These are phyloP conservation scores for Hydrochoerus hydrochaeris DNA, from an alignment of 2,113 vertebrate genomes.

Conservation along the genomic window DNA sequence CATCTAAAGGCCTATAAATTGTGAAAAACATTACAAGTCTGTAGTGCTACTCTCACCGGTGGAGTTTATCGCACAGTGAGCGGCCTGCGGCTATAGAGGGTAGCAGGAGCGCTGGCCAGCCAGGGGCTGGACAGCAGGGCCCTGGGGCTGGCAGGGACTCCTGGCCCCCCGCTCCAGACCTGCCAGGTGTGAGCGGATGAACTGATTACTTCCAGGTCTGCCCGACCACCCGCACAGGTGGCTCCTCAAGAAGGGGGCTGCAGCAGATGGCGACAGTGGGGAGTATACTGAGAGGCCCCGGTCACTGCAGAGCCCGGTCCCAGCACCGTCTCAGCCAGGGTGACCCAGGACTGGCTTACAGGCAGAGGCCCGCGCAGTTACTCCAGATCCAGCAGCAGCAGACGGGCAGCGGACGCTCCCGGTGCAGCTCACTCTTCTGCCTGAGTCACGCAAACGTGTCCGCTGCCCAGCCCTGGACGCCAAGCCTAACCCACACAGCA, in stretches of 20 bases:
- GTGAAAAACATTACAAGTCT: background rate
- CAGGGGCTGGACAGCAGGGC: background rate
- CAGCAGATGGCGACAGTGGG: background rate
- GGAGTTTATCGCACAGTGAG: background rate
- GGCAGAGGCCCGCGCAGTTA: background rate
- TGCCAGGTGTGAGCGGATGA: background rate
- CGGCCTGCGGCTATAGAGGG: background rate
- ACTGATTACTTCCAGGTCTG: background rate
- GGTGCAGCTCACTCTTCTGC: background rate
- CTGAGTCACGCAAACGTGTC: background rate
- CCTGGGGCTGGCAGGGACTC: background rate
- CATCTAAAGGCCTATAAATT: background rate
- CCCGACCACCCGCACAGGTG: background rate
- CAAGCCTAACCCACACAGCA: background rate
- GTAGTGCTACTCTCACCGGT: background rate
- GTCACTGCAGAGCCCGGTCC: background rate
- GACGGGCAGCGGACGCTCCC: background rate
- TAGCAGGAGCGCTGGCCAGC: background rate
- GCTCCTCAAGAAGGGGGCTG: conserved; percentile 21
- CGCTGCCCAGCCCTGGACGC: rapidly evolving
- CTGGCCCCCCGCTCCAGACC: background rate
- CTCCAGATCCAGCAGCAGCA: background rate
- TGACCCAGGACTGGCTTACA: background rate
- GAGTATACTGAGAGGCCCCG: background rate
- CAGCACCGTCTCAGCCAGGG: background rate